Percentiles rank a stretch among this genome's conserved stretches.
Conservation (phyloP, 2,797 vertebrate genomes). For the Acrossocheilus wenchowensis region DNA sequence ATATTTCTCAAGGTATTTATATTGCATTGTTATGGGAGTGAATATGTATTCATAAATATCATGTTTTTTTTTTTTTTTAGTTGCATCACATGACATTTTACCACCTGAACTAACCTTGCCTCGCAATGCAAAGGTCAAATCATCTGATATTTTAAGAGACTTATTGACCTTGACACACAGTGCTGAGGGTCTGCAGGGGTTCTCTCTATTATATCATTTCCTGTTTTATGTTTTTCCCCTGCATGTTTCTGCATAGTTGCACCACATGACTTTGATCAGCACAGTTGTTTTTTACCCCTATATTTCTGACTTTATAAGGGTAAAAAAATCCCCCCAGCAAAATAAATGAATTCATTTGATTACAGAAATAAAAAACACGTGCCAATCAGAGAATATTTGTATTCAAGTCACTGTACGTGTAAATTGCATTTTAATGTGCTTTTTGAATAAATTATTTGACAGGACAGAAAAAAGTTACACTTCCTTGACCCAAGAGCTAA, state of each 20-base stretch:
- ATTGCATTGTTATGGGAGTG: neutral
- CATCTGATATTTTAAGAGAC: slow-evolving; percentile 22
- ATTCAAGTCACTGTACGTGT: neutral
- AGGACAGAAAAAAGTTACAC: neutral
- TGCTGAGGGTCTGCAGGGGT: neutral
- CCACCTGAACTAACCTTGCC: slow-evolving; percentile 5
- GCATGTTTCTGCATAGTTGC: neutral
- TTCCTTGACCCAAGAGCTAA: slow-evolving; percentile 61
- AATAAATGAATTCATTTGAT: neutral
- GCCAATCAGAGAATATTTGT: neutral
- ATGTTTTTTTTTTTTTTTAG: no score
- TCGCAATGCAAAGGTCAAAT: slow-evolving; percentile 19
- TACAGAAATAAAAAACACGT: neutral
- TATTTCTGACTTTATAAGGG: neutral
- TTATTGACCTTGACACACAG: neutral
- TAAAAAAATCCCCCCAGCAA: neutral
- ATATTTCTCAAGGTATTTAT: neutral
- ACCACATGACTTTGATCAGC: neutral
- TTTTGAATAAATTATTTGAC: neutral
- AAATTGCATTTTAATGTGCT: neutral
- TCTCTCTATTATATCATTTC: neutral
- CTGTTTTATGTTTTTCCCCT: neutral
- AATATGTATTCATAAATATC: neutral
- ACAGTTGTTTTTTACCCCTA: neutral
- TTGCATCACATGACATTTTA: neutral